Evolutionary conservation across 1,140 invertebrate species (phyloP).

Genomic region (Papilio polytes): DNA sequence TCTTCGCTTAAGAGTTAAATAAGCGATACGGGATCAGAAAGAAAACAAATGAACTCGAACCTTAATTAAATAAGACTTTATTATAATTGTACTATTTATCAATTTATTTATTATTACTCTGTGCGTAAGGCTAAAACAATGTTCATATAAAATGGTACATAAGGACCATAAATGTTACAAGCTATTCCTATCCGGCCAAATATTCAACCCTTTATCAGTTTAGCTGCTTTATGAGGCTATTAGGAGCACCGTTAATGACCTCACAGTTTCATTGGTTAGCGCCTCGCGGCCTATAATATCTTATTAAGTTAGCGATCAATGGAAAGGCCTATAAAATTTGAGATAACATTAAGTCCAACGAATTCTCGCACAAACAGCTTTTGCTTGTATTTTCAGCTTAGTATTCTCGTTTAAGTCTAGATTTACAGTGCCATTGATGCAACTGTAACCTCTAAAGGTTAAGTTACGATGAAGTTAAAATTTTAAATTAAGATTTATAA

Average conservation of each 20-base stretch:
- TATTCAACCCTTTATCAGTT: conserved; percentile 35
- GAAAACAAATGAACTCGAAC: neutral
- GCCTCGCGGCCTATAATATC: conserved; percentile 19
- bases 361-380: neutral
- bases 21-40: neutral
- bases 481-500: neutral
- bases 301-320: conserved; percentile 37
- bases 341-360: conserved; percentile 34
- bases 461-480: neutral
- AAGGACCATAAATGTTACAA: neutral
- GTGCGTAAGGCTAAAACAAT: conserved; percentile 1
- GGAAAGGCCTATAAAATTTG: conserved; percentile 20
- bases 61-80: neutral
- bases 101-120: neutral
- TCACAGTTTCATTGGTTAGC: conserved; percentile 15
- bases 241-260: conserved; percentile 39
- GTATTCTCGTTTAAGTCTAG: neutral
- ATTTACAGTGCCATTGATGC: conserved; percentile 1
- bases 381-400: neutral
- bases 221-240: conserved; percentile 26
- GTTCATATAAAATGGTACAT: neutral
- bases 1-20: neutral
- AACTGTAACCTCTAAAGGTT: neutral
- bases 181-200: neutral
- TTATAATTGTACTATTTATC: neutral